These are phyloP conservation scores for Nemotelus pantherinus DNA, from an alignment of 2,888 invertebrate species.

Conservation along the genomic window DNA sequence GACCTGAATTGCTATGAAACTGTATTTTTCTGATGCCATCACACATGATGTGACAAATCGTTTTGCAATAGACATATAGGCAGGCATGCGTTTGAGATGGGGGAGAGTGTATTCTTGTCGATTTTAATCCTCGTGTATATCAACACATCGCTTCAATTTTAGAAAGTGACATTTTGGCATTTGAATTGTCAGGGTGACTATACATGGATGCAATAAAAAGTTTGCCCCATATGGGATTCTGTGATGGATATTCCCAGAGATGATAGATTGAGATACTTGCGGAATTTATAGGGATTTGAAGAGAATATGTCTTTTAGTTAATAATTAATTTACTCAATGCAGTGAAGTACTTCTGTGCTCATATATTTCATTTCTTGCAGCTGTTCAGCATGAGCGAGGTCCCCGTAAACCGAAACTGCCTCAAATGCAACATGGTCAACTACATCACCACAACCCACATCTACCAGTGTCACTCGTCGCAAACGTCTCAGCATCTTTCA, in stretches of 20 bases:
- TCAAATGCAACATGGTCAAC: conserved; percentile 60
- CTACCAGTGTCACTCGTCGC: conserved; percentile 64
- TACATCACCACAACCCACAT: conserved; percentile 56
- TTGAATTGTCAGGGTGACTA: conserved; percentile 18
- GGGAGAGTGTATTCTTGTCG: conserved; percentile 55
- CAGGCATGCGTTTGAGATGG: background rate
- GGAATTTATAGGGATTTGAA: background rate
- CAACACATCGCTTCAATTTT: conserved; percentile 54
- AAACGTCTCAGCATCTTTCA: conserved; percentile 65
- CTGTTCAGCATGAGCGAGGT: conserved; percentile 96
- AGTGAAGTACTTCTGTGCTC: background rate
- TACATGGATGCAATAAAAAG: no score
- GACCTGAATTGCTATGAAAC: conserved; percentile 52
- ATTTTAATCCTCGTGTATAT: conserved; percentile 60
- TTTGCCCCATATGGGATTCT: background rate
- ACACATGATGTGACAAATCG: background rate
- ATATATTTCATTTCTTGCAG: conserved; percentile 66
- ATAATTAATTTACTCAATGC: conserved; percentile 15
- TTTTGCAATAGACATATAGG: background rate
- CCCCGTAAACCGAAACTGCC: conserved; percentile 90
- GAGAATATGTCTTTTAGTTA: conserved; percentile 5
- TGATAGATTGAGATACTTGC: conserved; percentile 4
- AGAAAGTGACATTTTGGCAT: conserved; percentile 48
- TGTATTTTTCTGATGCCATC: conserved; percentile 56
- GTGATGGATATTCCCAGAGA: conserved; percentile 29